Evolutionary conservation across 2,113 vertebrate genomes (phyloP).

Genomic region (Neogale vison): DNA sequence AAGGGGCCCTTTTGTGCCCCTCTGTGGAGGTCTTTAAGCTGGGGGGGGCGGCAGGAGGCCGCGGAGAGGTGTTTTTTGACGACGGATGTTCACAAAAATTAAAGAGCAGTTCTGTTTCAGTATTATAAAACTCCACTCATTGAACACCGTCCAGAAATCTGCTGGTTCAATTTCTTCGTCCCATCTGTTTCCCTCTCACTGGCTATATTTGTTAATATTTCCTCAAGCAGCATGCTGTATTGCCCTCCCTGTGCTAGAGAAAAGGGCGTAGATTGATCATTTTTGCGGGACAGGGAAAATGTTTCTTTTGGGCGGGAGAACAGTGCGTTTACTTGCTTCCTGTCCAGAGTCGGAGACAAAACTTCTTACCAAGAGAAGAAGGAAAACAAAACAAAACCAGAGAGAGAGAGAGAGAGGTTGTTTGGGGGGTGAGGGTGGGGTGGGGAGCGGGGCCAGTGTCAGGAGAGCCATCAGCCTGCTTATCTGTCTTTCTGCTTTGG

Average conservation of each 20-base stretch:
- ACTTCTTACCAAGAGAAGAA: constrained; percentile 46
- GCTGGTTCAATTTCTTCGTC: constrained; percentile 88
- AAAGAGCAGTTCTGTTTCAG: constrained; percentile 85
- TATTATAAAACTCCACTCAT: constrained; percentile 83
- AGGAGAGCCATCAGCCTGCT: constrained; percentile 90
- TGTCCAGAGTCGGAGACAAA: constrained; percentile 72
- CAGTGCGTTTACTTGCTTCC: constrained; percentile 73
- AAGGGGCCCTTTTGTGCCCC: constrained; percentile 79
- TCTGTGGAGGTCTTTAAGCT: constrained; percentile 72
- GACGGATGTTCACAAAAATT: constrained; percentile 76
- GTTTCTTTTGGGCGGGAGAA: constrained; percentile 81
- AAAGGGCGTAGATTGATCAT: constrained; percentile 88
- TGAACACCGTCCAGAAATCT: constrained; percentile 88
- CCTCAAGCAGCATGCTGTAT: constrained; percentile 87
- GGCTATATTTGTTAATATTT: constrained; percentile 90
- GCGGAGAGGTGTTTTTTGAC: constrained; percentile 75
- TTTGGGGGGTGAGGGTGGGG: constrained; percentile 42
- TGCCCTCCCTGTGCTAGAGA: constrained; percentile 84
- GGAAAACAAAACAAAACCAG: not conserved
- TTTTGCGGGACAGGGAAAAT: constrained; percentile 83
- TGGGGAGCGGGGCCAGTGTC: constrained; percentile 84
- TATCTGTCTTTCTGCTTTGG: constrained; percentile 91
- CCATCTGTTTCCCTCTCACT: constrained; percentile 89
- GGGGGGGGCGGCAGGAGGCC: constrained; percentile 46
- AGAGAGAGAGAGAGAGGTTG: not conserved